These are phyloP conservation scores for Argya squamiceps DNA, from an alignment of 2,797 vertebrate species.

Conservation along the genomic window DNA sequence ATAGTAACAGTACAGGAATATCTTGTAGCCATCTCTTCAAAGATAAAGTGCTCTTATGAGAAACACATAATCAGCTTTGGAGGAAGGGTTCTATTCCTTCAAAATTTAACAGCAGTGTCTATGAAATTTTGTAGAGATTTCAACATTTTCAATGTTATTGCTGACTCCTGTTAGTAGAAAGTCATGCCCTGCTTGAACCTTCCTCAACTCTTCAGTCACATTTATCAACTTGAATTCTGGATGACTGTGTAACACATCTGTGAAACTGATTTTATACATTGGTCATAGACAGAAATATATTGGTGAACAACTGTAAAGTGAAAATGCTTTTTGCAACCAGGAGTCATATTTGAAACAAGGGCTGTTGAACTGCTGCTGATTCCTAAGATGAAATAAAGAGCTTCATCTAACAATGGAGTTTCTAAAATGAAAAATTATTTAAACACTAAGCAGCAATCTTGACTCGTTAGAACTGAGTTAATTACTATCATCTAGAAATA, in stretches of 20 bases:
- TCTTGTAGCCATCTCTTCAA: not conserved
- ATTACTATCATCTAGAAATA: constrained; percentile 56
- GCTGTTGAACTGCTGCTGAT: not conserved
- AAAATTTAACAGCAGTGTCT: not conserved
- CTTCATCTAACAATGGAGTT: not conserved
- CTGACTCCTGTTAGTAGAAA: not conserved
- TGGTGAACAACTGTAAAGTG: not conserved
- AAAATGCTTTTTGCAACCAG: not conserved
- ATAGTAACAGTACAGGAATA: not conserved
- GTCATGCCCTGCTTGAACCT: not conserved
- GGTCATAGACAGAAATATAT: not conserved
- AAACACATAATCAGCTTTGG: not conserved
- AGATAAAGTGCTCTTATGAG: not conserved
- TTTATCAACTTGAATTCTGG: not conserved
- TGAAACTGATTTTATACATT: not conserved
- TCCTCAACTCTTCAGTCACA: not conserved
- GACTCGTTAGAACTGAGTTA: constrained; percentile 55
- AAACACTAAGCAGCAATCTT: constrained; percentile 23
- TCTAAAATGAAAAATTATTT: constrained; percentile 18
- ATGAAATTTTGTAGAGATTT: not conserved
- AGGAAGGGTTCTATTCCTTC: not conserved
- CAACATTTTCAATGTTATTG: not conserved
- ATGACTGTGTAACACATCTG: not conserved
- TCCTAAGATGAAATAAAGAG: not conserved
- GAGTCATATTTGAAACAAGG: not conserved